Evolutionary conservation across 2,113 vertebrate species (phyloP).

Genomic region (Trichomycterus rosablanca): DNA sequence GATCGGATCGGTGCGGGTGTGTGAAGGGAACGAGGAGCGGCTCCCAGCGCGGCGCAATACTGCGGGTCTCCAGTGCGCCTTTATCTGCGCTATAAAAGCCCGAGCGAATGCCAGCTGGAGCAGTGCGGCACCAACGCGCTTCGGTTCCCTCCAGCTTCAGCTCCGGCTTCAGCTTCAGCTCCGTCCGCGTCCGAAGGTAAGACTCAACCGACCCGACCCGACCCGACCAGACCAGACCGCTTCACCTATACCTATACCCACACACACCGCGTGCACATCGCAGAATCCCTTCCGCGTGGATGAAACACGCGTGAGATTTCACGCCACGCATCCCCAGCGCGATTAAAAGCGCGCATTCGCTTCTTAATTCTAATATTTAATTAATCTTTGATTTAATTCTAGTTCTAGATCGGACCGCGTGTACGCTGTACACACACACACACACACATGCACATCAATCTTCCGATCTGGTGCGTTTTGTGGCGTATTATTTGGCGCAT

Average conservation of each 20-base stretch:
- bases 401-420: too few species aligned
- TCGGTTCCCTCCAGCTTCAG: conserved; percentile 23
- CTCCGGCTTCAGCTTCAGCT: too few species aligned
- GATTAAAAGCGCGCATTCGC: too few species aligned
- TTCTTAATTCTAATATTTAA: too few species aligned
- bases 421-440: too few species aligned
- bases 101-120: conserved; percentile 45
- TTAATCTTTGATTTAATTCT: too few species aligned
- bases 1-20: conserved; percentile 62
- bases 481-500: too few species aligned
- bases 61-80: conserved; percentile 53
- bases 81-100: conserved; percentile 63
- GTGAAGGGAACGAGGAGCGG: conserved; percentile 41
- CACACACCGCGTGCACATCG: too few species aligned
- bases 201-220: neutral
- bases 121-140: conserved; percentile 33
- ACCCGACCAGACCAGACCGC: neutral
- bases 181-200: conserved; percentile 22
- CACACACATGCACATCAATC: too few species aligned
- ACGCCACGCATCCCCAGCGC: neutral
- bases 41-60: conserved; percentile 50
- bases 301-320: neutral
- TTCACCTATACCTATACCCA: too few species aligned
- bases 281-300: too few species aligned
- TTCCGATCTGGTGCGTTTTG: too few species aligned